Base-by-base conservation (phyloP, 1,140 invertebrate genomes). In the Trichonephila clavata region DNA sequence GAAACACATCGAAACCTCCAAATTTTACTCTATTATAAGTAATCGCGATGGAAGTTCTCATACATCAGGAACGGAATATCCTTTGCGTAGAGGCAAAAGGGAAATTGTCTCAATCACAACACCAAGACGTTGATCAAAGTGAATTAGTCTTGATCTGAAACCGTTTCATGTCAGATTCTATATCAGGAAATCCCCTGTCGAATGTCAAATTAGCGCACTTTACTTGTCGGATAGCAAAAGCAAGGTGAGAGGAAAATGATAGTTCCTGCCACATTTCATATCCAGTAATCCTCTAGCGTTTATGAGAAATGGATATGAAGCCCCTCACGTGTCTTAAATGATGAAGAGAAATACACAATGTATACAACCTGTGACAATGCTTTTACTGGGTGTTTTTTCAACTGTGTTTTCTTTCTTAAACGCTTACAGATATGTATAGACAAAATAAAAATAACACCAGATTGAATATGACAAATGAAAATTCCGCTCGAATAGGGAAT, bases 241-340 rank as follows among this genome's bases (percentile, higher is more conserved):
- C 68, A 71, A 71, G 68, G 68, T 71, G 68, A 71, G 68, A 27
- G 68, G 68, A 32, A 71, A 71, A 71, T 71, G 68, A 71, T 71
- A 71, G 68, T 32, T 71, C 13, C 68, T 32, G 68, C 68, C 68
- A 71, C 24, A 27, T 71, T 71, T 71, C 68, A 71, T 71, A 71
- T 8, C 14, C 27, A 24, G 14, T 32, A 71, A 71, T 32, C 27
- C 68, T 71, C 16, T 14, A 18, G n/a, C 24, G 13, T 5, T 27
- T 71, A 18, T 27, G 61, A 21, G 61, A 63, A 21, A 63, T 50
- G 50, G 50, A 50, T 50, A 50, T 13, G 50, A 50, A 50, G 50
- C 10, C 50, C 50, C 50, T 50, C 50, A 10, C 7, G 10, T 50
- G 50, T 1, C 50, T 50, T 50, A 50, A 50, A 50, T 50, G 50